Base-by-base conservation (phyloP, 2,113 vertebrate species). In the Hypocryptadius cinnamomeus region DNA sequence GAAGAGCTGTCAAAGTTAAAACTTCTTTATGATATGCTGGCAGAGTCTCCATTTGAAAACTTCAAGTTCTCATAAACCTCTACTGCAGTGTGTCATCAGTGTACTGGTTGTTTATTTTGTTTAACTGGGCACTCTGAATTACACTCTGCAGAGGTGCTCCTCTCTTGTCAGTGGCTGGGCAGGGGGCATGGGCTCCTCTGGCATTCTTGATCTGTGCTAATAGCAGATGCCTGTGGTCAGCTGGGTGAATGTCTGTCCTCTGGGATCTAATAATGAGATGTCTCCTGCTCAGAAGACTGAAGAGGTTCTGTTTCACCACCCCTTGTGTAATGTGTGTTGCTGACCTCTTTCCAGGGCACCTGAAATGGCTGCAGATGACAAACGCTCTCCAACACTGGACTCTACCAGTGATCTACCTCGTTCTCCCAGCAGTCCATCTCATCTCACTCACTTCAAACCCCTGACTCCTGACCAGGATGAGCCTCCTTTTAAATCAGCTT, bases 401-500 rank as follows among this genome's bases (percentile, higher is more conserved):
- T 97, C 98, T 89, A 96, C 96, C n/a, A 92, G 90, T 23, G 99
- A 99, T 84, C 97, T 98, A 25, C 97, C 98, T 39, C 96, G 79
- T 71, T 96, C 98, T 91, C 98, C 99, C n/a, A 87, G 96, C 27
- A 99, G 98, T 93, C 99, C 99, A 0, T 99, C 99, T 92, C 99
- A 99, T 90, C 98, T 99, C 91, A 99, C 99, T 42, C 99, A 99
- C 94, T 99, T 99, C 97, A 99, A 99, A 82, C 99, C 99, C 11
- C 96, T 99, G 96, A 99, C 98, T 53, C 99, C 99, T 11, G 99
- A 99, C 95, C 98, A 99, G 97, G 99, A 99, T 31, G 99, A 99
- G 44, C 99, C 99, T 12, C 98, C 99, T 7, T 98, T 99, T 85
- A 99, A 99, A 92, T 99, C 99, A 8, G 99, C 99, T 0, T 99